Base-by-base conservation (phyloP, 2,888 invertebrate species). In the Epinotia ramella region DNA sequence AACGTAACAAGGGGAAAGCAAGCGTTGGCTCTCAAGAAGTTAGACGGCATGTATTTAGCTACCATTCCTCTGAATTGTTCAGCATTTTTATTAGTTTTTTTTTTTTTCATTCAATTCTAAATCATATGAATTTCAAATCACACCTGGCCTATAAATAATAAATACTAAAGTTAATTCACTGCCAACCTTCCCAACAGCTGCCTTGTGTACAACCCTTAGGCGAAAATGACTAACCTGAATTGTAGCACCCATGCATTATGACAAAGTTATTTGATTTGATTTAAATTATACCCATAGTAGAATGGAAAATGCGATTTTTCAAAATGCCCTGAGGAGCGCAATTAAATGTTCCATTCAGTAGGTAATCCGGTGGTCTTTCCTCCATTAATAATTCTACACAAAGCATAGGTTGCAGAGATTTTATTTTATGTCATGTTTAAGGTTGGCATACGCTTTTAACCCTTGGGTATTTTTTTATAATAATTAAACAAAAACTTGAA, bases 301-400 rank as follows among this genome's bases (percentile, higher is more conserved):
- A 56, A 67, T 49, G 2, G 24, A 16, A 16, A 24, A 49, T 13
- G 33, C 13, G 9, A 20, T 44, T 44, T 57, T 53, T 20, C 57
- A 24, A 64, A 72, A 57, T 65, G 57, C 57, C 72, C 24, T 12
- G 24, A 64, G 71, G 69, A 53, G 20, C 5, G 24, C 40, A 57
- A 65, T 72, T 65, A 46, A 4, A 28, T 65, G 20, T 2, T 12
- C 3, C 18, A 24, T 44, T 64, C 57, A 44, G 13, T 57, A 33
- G 5, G 20, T 56, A 57, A 44, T 9, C 4, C 20, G 44, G 46
- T 16, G 16, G 18, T 40, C 6, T 57, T 40, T 57, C 18, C 18
- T 57, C 12, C 40, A 67, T 67, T 7, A 68, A 68, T 57, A 57
- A 68, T 57, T 56, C 13, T 18, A 20, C 53, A 57, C 7, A 20